Evolutionary conservation across 2,797 vertebrate species (phyloP).

Genomic region (Sebastes oblongus): DNA sequence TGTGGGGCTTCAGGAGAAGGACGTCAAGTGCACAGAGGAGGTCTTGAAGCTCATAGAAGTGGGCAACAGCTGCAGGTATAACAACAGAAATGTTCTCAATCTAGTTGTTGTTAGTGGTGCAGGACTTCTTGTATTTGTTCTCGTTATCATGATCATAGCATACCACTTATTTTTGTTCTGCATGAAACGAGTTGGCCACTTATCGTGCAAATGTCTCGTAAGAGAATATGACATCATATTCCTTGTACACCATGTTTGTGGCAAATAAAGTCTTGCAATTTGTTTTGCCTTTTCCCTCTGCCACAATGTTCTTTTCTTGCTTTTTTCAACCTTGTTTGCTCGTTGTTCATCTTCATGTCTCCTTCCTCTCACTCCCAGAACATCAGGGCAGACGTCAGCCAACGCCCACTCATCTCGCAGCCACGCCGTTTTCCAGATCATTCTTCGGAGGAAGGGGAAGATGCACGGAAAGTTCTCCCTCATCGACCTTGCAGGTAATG

Average conservation of each 20-base stretch:
- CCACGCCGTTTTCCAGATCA: constrained; percentile 97
- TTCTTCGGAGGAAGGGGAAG: constrained; percentile 91
- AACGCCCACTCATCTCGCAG: constrained; percentile 97
- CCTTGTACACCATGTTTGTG: not conserved
- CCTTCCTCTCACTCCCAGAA: constrained; percentile 76
- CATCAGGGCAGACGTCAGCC: constrained; percentile 96
- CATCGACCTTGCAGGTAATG: constrained; percentile 95
- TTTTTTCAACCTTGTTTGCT: not conserved
- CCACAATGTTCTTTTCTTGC: not conserved
- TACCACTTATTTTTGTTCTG: not conserved
- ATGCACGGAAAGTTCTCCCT: constrained; percentile 97
- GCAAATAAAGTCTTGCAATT: not conserved
- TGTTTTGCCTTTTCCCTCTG: not conserved
- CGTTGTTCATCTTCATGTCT: not conserved
- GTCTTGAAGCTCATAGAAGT: constrained; percentile 97
- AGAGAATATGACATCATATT: not conserved
- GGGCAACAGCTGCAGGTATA: constrained; percentile 98
- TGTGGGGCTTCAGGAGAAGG: constrained; percentile 93
- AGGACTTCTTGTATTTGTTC: not conserved
- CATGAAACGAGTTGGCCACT: not conserved
- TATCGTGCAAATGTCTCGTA: not conserved
- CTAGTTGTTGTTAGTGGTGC: not conserved
- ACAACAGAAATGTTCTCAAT: not conserved
- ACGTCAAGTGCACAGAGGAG: constrained; percentile 96
- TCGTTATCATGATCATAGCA: not conserved